Conservation (phyloP, 1,140 invertebrate genomes). For the Caerostris extrusa region DNA sequence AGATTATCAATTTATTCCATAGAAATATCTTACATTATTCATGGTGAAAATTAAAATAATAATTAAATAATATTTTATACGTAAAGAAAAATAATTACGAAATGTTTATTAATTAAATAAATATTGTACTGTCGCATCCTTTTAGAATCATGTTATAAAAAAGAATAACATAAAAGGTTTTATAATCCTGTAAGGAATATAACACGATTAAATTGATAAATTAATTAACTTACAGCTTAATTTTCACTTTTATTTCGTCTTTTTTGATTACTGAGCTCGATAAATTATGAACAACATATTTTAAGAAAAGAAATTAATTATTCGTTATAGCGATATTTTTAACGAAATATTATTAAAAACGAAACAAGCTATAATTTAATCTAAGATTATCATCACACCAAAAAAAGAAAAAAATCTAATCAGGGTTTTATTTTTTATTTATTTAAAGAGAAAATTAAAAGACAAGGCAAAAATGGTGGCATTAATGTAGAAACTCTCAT, state of each 20-base stretch:
- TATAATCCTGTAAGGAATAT: too few relatives aligned
- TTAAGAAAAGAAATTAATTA: background rate
- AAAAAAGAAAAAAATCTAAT: constrained; percentile 1
- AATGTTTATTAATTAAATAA: too few relatives aligned
- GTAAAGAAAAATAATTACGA: too few relatives aligned
- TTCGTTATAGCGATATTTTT: background rate
- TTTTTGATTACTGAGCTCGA: background rate
- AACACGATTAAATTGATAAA: background rate
- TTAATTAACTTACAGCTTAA: background rate
- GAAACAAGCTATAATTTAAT: background rate
- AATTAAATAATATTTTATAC: too few relatives aligned
- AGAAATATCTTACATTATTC: too few relatives aligned
- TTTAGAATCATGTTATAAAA: too few relatives aligned
- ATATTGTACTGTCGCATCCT: too few relatives aligned
- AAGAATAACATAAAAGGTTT: too few relatives aligned
- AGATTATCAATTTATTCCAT: too few relatives aligned
- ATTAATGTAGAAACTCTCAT: background rate
- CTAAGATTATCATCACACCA: background rate
- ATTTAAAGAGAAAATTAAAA: background rate
- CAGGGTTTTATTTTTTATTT: background rate
- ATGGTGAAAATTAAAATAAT: too few relatives aligned
- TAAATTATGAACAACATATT: background rate
- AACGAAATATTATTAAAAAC: constrained; percentile 4
- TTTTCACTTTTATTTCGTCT: background rate
- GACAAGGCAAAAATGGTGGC: constrained; percentile 20